A percentile compares a stretch with the other conserved stretches of the same genome.
phyloP scores from a whole-genome alignment of 2,888 invertebrate species.

The Xylota sylvarum region DNA sequence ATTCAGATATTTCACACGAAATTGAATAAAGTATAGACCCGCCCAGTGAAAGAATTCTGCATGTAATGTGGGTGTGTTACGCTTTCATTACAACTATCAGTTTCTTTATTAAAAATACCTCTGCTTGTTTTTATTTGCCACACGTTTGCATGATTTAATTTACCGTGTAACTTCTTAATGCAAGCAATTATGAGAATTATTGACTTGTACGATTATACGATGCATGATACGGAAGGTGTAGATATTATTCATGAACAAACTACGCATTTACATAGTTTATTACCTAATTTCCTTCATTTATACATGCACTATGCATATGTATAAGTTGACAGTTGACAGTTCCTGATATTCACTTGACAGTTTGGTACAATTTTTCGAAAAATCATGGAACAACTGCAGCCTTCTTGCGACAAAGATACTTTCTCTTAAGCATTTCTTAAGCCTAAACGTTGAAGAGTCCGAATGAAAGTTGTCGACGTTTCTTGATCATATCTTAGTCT shows the following conservation, averaged over 20 bases:
- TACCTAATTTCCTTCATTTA: neutral
- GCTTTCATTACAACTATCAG: slow-evolving; percentile 4
- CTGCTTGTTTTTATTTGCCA: slow-evolving; percentile 18
- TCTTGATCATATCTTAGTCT: no score
- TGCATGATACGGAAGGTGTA: neutral
- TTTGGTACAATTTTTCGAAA: no score
- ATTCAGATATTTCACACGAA: neutral
- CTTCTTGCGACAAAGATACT: no score
- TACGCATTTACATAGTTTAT: neutral
- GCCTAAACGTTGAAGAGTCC: no score
- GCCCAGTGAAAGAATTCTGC: neutral
- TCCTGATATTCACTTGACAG: no score
- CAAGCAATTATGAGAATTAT: slow-evolving; percentile 4
- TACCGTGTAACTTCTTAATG: neutral
- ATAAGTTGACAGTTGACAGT: no score
- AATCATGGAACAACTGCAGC: no score
- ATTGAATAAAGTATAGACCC: slow-evolving; percentile 1
- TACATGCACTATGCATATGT: no score
- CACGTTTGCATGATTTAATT: slow-evolving; percentile 26
- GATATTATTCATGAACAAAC: neutral
- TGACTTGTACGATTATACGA: neutral
- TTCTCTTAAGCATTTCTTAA: no score
- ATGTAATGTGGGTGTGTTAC: slow-evolving; percentile 27
- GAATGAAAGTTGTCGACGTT: no score
- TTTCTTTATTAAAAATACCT: neutral